Evolutionary conservation across 2,797 vertebrate species (phyloP).

Genomic region (Gallinago stenura): DNA sequence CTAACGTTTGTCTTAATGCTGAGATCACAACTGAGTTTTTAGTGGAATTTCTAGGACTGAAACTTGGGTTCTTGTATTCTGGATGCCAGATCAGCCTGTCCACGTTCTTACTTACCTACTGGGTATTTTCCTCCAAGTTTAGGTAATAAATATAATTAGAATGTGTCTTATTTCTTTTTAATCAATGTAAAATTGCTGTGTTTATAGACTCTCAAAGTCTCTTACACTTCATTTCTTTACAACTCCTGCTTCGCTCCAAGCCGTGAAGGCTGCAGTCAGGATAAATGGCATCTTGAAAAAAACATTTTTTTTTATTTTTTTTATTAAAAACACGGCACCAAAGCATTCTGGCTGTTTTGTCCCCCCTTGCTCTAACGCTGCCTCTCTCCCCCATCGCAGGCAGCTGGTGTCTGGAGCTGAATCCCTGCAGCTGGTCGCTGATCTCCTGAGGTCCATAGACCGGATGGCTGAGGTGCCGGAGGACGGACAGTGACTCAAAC

Average conservation of each 20-base stretch:
- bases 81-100: accelerated
- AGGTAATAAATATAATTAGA: neutral
- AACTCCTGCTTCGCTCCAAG: neutral
- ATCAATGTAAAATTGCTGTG: neutral
- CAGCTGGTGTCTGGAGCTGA: constrained; percentile 85
- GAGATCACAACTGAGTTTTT: neutral
- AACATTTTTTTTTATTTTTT: neutral
- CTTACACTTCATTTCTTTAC: neutral
- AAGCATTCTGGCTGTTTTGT: too few species aligned
- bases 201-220: too few species aligned
- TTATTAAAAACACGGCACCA: neutral
- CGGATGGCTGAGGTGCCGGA: constrained; percentile 77
- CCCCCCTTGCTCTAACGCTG: accelerated
- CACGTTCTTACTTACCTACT: accelerated
- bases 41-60: neutral
- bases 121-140: neutral
- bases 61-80: neutral
- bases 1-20: accelerated
- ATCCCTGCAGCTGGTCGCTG: constrained; percentile 81
- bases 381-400: neutral
- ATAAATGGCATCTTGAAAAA: neutral
- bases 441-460: constrained; percentile 86
- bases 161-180: neutral
- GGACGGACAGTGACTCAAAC: neutral
- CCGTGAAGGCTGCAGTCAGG: neutral